Base-by-base conservation (phyloP, 2,888 invertebrate species). In the Leptopterna dolabrata region DNA sequence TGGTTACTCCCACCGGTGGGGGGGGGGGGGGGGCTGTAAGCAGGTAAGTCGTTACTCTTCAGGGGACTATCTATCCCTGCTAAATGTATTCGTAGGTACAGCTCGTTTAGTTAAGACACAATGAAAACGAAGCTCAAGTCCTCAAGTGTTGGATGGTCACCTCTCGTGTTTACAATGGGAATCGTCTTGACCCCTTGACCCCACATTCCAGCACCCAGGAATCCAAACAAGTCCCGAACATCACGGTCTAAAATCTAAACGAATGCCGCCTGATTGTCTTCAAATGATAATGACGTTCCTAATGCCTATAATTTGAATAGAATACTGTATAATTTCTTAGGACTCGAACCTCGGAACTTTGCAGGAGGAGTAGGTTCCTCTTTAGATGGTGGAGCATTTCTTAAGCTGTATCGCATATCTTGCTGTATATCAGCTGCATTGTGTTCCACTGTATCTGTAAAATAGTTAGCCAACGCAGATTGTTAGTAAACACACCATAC, bases 391-490 rank as follows among this genome's bases (percentile, higher is more conserved):
- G 51, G 29, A 47, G 73, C 76, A 47, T 73, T 85, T 76, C 85
- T 36, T 73, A 85, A 73, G 43, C 47, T 76, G 55, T 76, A 85
- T 73, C 85, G 43, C 85, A 85, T 45, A 45, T 85, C 85, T 51
- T 73, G 76, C 29, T 85, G 85, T 36, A 85, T 85, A 24, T 85
- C 85, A 29, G 76, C 43, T 30, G 76, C 73, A 73, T 36, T 85
- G 76, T 85, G 76, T 51, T 85, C 85, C 47, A 85, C 85, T 27
- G 85, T 85, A 85, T 85, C 85, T 85, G 85, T 47, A 85, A 85
- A 82, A 80, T 45, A 80, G 51, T 80, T 80, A 73, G 73, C 73
- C 73, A 73, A 30, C n/a, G 36, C 73, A 73, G 41, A 73, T 45
- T n/a, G 29, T 78, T 78, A 78, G 78, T 81, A 19, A 81, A 81